Evolutionary conservation across 2,797 vertebrate species (phyloP), one percentile per base, ranked within the genome.

Genomic region (Megaceryle alcyon): DNA sequence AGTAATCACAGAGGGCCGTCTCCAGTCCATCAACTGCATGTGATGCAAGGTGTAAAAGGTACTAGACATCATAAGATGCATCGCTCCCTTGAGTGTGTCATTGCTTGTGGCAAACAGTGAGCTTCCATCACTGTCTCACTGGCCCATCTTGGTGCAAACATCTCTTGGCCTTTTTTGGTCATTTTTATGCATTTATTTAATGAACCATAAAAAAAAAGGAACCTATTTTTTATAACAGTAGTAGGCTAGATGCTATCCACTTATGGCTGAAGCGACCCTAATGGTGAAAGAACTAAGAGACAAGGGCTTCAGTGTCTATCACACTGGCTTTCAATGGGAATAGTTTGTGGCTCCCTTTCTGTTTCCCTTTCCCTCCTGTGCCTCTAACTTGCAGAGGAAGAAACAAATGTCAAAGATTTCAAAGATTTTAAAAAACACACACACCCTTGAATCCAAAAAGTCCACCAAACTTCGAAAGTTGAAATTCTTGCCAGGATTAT

Each of bases 301-400:
- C 3, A 4, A 35, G 26, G 6, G 22, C 37, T 72, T 49, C 75
- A 26, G 23, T 6, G 10, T 18, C 49, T 65, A 54, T 6, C 1
- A 1, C 4, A n/a, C 14, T 43, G 26, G 28, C 35, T 63, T 80
- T 48, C 61, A 21, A 2, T 7, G 8, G 49, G 8, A 70, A 3
- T 5, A 16, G 9, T 21, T 28, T 17, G 3, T 6, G 2, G 7
- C 37, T 28, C 43, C 37, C 12, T n/a, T 51, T n/a, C 72, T 35
- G 10, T 23, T 11, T 9, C 2, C 4, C 33, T 28, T 29, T 19
- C 25, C 19, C 43, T 44, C 33, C 25, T 6, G 23, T 0, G 9
- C 19, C 70, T 78, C 57, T 37, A 13, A 13, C 12, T 31, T n/a
- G 8, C 13, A 23, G 7, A 37, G 5, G 14, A 81, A 33, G 5